Conservation (phyloP, 2,113 vertebrate genomes). For the Tonatia bakeri region DNA sequence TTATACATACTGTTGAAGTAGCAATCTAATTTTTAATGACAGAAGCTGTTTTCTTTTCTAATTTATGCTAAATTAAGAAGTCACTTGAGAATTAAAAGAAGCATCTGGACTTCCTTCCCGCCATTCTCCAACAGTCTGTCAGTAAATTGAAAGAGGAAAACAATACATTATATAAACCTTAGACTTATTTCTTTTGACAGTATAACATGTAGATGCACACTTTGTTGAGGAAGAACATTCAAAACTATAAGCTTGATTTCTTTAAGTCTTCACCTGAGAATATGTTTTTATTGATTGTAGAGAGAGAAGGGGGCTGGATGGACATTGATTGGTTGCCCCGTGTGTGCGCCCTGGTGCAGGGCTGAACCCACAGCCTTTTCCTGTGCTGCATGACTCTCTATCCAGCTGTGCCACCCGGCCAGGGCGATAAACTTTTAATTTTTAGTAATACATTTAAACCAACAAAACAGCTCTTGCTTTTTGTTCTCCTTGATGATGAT, state of each 20-base stretch:
- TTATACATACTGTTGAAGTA: background rate
- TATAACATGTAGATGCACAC: background rate
- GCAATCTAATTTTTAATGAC: background rate
- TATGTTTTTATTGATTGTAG: too few species aligned
- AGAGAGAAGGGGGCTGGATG: too few species aligned
- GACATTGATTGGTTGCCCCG: too few species aligned
- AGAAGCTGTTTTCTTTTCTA: constrained; percentile 17
- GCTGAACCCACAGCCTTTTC: too few species aligned
- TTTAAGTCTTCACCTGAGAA: too few species aligned
- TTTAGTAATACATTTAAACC: background rate
- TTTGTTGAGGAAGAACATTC: background rate
- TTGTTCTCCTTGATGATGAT: background rate
- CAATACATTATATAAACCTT: background rate
- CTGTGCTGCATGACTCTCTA: too few species aligned
- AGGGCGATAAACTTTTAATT: background rate
- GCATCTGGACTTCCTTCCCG: background rate
- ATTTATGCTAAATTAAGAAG: constrained; percentile 27
- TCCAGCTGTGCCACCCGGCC: too few species aligned
- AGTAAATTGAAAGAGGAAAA: background rate
- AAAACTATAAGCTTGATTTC: background rate
- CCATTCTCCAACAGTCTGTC: background rate
- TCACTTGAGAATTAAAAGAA: background rate
- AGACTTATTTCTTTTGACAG: background rate
- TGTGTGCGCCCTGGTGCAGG: too few species aligned
- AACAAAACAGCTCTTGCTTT: background rate